These are phyloP conservation scores for Luscinia luscinia DNA, from an alignment of 2,797 vertebrate species.

Conservation along the genomic window DNA sequence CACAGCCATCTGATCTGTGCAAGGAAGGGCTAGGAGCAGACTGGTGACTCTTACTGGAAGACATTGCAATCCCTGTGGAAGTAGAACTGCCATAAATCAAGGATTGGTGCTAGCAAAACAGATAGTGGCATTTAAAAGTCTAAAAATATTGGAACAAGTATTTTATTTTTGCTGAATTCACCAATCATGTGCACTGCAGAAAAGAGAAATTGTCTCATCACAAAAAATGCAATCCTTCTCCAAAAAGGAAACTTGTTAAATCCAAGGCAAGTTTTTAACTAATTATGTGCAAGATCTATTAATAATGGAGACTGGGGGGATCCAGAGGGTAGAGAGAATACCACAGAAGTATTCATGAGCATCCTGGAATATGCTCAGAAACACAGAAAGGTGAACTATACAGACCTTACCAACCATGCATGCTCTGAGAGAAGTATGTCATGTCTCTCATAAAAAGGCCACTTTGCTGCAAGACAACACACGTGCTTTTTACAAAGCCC, in stretches of 20 bases:
- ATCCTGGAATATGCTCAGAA: background rate
- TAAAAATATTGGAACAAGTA: background rate
- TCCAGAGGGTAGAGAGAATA: background rate
- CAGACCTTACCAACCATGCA: background rate
- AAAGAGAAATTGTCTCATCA: constrained; percentile 16
- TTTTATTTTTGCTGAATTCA: constrained; percentile 35
- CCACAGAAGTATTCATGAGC: background rate
- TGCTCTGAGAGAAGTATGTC: background rate
- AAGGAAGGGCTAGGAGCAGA: background rate
- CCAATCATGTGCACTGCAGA: background rate
- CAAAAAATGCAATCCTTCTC: constrained; percentile 14
- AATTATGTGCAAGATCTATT: background rate
- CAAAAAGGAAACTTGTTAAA: background rate
- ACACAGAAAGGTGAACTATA: fast-evolving
- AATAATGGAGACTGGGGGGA: background rate
- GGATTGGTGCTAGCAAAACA: background rate
- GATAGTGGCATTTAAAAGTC: background rate
- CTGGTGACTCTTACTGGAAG: background rate
- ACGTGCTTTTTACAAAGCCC: background rate
- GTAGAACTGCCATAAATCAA: background rate
- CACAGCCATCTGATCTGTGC: background rate
- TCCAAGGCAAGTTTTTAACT: background rate
- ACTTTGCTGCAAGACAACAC: background rate
- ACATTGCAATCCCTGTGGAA: background rate
- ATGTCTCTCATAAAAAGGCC: fast-evolving